These are phyloP conservation scores for Enteromius unitaeniatus DNA, from an alignment of 2,797 vertebrate species.

Conservation along the genomic window DNA sequence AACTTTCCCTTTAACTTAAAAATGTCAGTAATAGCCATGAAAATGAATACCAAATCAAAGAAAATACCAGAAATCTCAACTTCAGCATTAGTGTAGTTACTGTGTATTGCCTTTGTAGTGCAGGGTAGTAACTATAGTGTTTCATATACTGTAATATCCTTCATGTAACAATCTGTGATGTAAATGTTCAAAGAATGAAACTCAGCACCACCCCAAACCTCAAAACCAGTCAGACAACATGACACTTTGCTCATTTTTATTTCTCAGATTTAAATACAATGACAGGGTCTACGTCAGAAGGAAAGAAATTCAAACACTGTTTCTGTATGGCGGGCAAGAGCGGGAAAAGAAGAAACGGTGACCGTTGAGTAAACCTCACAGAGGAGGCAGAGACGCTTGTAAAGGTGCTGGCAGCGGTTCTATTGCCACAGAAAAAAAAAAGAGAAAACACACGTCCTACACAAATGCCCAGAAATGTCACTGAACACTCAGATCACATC, in stretches of 20 bases:
- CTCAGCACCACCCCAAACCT: neutral
- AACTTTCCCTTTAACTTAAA: neutral
- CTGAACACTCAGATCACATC: conserved; percentile 74
- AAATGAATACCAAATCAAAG: neutral
- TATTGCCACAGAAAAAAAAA: conserved; percentile 54
- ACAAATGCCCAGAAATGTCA: conserved; percentile 74
- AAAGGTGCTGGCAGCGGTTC: conserved; percentile 55
- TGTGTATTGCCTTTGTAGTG: neutral
- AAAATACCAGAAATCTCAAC: neutral
- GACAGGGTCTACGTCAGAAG: conserved; percentile 75
- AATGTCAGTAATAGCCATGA: neutral
- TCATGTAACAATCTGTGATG: neutral
- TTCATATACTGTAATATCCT: neutral
- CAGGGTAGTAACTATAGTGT: neutral
- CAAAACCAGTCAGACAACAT: conserved; percentile 39
- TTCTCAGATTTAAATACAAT: conserved; percentile 83
- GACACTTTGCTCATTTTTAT: conserved; percentile 78
- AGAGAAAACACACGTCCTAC: conserved; percentile 74
- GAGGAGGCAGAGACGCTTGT: conserved; percentile 70
- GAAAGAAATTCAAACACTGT: conserved; percentile 80
- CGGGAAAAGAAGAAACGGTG: conserved; percentile 68
- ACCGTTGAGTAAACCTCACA: conserved; percentile 80
- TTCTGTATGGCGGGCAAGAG: conserved; percentile 72
- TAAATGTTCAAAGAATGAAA: neutral
- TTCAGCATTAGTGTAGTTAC: neutral